Evolutionary conservation across 2,113 vertebrate genomes (phyloP), one percentile per base, ranked within the genome.

Genomic region (Xiphias gladius): DNA sequence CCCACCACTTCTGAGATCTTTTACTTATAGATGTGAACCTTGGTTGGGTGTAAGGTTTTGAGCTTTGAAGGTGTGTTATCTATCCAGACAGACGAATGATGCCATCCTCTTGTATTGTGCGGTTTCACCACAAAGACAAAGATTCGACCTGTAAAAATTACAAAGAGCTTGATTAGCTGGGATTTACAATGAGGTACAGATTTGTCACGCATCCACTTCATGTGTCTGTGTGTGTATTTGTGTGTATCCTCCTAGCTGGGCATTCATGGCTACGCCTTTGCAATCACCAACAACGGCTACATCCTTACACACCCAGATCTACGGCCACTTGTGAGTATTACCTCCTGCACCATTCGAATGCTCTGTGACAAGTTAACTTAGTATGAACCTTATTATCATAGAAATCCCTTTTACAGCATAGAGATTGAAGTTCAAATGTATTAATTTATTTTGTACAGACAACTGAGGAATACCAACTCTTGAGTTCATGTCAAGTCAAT

Each of bases 271-370:
- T 99, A 99, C 54, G 97, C 98, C 84, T 99, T 99, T 92, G 98
- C 98, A 88, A 99, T 99, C 93, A 99, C 98, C 72, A 99, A 99
- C 95, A 99, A 99, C 19, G 98, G 98, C 84, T 99, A 99, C 88
- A 97, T 99, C 93, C 95, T 99, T 92, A 99, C 98, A 28, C 98
- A 99, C 83, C 98, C 98, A 65, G 98, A 99, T 89, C 95, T 99
- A 55, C 96, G 97, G 70, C 98, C 98, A 61, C 95, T 99, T 95
- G 98, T 99, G 97, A 99, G 94, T 94, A 88, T 57, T 69, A 70
- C 48, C 59, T 81, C 67, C 70, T 61, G 28, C 28, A 0, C 52
- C 16, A 13, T 61, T 80, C 30, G 46, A 22, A 37, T 41, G 1
- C 52, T 78, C 11, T 57, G 4, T 50, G 43, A 66, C 37, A 52